A percentile compares a stretch with the other conserved stretches of the same genome.
phyloP scores from a whole-genome alignment of 2,797 vertebrate genomes.

The Enoplosus armatus region DNA sequence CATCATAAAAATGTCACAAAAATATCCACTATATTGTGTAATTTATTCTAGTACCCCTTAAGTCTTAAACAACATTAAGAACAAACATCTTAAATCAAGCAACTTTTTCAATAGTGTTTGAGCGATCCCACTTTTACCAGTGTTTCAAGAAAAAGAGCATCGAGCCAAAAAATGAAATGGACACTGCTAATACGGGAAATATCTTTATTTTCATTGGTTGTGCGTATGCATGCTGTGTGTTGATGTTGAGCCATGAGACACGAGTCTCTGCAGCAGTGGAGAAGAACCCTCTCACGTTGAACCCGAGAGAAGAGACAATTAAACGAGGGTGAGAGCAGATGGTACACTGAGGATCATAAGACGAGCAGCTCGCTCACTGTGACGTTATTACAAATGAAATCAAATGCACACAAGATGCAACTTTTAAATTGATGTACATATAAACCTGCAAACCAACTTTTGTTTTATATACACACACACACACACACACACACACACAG shows the following conservation, averaged over 20 bases:
- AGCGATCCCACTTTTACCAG: neutral
- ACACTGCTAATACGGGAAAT: neutral
- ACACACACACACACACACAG: neutral
- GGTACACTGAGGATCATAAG: neutral
- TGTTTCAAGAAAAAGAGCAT: neutral
- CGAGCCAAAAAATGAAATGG: slow-evolving; percentile 7
- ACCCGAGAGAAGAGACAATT: neutral
- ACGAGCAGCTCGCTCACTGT: neutral
- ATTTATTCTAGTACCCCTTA: neutral
- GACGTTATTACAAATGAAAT: neutral
- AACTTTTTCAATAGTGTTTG: neutral
- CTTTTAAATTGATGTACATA: neutral
- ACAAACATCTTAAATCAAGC: neutral
- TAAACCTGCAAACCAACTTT: slow-evolving; percentile 13
- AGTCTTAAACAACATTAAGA: neutral
- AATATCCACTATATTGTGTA: neutral
- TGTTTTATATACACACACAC: too few species aligned
- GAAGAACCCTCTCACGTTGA: slow-evolving; percentile 10
- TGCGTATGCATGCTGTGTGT: slow-evolving; percentile 23
- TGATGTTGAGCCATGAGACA: neutral
- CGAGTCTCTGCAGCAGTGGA: neutral
- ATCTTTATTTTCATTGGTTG: slow-evolving; percentile 47
- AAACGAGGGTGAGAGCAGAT: slow-evolving; percentile 11
- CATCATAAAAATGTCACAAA: slow-evolving; percentile 1
- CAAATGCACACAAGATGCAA: neutral